Conservation (phyloP, 2,113 vertebrate genomes). For the Pristiophorus japonicus region DNA sequence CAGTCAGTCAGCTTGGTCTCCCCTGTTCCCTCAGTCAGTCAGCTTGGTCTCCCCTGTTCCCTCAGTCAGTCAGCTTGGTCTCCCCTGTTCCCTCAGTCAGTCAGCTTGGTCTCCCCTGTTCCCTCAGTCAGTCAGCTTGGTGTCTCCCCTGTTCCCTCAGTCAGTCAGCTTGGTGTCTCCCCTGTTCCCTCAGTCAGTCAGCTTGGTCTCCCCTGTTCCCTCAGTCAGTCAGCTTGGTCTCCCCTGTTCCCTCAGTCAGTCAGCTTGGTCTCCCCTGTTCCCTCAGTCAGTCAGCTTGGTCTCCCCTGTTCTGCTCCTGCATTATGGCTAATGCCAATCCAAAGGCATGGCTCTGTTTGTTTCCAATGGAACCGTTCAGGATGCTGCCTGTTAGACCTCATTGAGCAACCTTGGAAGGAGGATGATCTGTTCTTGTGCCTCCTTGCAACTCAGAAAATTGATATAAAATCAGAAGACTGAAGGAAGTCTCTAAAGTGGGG, state of each 20-base stretch:
- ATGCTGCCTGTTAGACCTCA: not conserved
- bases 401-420: slow-evolving; percentile 31
- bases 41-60: not conserved
- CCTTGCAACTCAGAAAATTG: not conserved
- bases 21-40: not conserved
- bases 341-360: not conserved
- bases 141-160: not conserved
- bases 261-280: not conserved
- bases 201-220: not conserved
- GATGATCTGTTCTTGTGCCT: slow-evolving; percentile 36
- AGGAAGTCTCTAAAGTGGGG: not conserved
- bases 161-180: not conserved
- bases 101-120: not conserved
- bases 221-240: not conserved
- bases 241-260: not conserved
- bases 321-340: not conserved
- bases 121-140: not conserved
- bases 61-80: not conserved
- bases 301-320: not conserved
- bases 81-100: not conserved
- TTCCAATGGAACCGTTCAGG: not conserved
- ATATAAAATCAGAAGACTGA: not conserved
- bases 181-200: not conserved
- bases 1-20: not conserved
- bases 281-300: not conserved